Base-by-base conservation (phyloP, 2,113 vertebrate species). In the Dicaeum eximium region DNA sequence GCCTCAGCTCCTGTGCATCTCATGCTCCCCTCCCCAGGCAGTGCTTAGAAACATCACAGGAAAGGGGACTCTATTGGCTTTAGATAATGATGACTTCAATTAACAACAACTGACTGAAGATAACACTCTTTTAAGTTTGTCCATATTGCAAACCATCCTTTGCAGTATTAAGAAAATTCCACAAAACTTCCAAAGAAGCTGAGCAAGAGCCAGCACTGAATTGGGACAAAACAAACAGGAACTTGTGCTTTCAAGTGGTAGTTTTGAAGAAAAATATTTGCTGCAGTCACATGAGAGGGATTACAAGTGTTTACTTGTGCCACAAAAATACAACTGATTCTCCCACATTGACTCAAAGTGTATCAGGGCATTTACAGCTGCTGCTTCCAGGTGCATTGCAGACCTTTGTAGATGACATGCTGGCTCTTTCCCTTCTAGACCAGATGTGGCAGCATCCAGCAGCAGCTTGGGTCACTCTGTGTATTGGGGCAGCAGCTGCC, bases 21-120 rank as follows among this genome's bases (percentile, higher is more conserved):
- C 80, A 54, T 42, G 9, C 20, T 72, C 84, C 69, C 70, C 27
- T n/a, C 38, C 12, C 54, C 25, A 47, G 44, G 8, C 8, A 1
- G 16, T 74, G 91, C 97, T 97, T 97, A 80, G 95, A 94, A 97
- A 98, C 93, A 72, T 31, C 9, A 4, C 57, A 90, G 66, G 33
- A 79, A 90, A 81, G 22, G 30, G 58, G n/a, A 88, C 82, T 85
- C 65, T 40, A 73, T 71, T 30, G 69, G 47, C 53, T 85, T 78
- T 92, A 91, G 86, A 62, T 85, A 92, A 92, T 11, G 30, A 73
- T 45, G 79, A 82, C 66, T 78, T 94, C 87, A 84, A 61, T 11
- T 77, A 77, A 87, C 48, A 93, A 53, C 31, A 74, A 79, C 61
- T 61, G 42, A 82, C 75, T 71, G 80, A 62, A 79, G 65, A 75